Conservation (phyloP, 2,113 vertebrate species). For the Vidua chalybeata region DNA sequence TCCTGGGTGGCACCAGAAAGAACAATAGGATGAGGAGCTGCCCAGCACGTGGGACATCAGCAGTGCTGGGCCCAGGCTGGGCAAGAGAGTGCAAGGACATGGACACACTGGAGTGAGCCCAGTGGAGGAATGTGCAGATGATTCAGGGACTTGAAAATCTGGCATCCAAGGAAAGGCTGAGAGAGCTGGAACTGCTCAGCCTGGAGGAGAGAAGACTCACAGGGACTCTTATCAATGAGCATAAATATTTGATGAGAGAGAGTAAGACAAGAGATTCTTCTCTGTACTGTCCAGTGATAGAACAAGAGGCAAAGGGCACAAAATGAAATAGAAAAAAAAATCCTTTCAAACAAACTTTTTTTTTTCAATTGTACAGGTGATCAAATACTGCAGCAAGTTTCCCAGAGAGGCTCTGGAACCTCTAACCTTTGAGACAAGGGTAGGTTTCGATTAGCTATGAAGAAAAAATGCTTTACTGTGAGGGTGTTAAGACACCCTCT, state of each 20-base stretch:
- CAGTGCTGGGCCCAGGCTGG: neutral
- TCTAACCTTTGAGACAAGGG: neutral
- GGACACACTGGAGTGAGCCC: neutral
- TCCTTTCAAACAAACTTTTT: neutral
- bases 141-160: neutral
- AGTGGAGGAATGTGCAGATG: neutral
- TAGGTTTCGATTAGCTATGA: neutral
- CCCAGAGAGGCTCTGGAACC: neutral
- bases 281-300: neutral
- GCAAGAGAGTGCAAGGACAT: neutral
- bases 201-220: neutral
- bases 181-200: neutral
- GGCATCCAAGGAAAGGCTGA: neutral
- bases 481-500: neutral
- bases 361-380: neutral
- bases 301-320: neutral
- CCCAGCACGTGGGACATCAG: neutral
- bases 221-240: too few relatives aligned
- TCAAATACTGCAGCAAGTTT: neutral
- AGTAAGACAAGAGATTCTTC: neutral
- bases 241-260: neutral
- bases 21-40: neutral
- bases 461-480: neutral
- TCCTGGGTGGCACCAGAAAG: neutral
- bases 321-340: neutral